These are phyloP conservation scores for Lottia gigantea DNA, from an alignment of 2,888 invertebrate genomes.

Conservation along the genomic window DNA sequence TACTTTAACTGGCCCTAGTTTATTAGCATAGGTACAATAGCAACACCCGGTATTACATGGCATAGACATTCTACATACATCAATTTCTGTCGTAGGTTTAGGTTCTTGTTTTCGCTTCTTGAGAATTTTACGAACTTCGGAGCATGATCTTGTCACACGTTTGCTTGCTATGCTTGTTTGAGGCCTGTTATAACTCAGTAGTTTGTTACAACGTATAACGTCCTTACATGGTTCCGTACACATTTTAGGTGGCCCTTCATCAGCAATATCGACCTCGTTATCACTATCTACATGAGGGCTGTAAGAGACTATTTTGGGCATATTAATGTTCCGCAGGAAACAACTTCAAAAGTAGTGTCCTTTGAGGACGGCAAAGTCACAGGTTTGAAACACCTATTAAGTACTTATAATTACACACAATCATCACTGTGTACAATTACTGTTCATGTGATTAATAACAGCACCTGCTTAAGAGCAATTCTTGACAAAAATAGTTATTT, in stretches of 20 bases:
- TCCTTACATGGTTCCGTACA: neutral
- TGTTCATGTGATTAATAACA: too few relatives aligned
- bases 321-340: neutral
- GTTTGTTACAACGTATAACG: neutral
- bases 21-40: conserved; percentile 19
- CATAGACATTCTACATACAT: conserved; percentile 16
- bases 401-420: too few relatives aligned
- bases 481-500: too few relatives aligned
- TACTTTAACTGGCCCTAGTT: conserved; percentile 18
- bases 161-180: neutral
- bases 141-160: neutral
- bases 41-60: conserved; percentile 21
- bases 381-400: too few relatives aligned
- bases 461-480: too few relatives aligned
- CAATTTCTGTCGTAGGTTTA: neutral
- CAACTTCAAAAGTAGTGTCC: too few relatives aligned
- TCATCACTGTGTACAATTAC: too few relatives aligned
- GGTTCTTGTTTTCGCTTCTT: neutral
- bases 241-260: neutral
- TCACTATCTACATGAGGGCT: neutral
- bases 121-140: neutral
- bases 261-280: neutral
- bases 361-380: too few relatives aligned
- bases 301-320: conserved; percentile 1
- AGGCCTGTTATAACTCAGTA: neutral